Evolutionary conservation across 1,140 invertebrate species (phyloP).

Genomic region (Phortica variegata): DNA sequence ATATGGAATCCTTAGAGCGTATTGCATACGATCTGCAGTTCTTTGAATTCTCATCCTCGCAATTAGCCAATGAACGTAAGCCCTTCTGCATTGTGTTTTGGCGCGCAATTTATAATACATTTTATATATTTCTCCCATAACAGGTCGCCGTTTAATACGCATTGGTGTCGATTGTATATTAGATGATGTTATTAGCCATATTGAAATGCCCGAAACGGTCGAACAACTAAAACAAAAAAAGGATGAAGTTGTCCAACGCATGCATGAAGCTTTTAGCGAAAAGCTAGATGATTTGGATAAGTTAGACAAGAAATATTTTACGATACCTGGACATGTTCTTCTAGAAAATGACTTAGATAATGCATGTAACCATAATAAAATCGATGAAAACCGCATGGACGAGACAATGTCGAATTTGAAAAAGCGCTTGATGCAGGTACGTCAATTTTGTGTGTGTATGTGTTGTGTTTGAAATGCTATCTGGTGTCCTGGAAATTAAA

Average conservation of each 20-base stretch:
- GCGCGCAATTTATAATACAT: too few species aligned
- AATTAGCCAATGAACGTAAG: constrained; percentile 37
- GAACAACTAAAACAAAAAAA: constrained; percentile 14
- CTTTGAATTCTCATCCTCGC: constrained; percentile 37
- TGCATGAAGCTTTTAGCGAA: constrained; percentile 13
- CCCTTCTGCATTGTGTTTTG: too few species aligned
- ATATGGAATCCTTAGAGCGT: too few species aligned
- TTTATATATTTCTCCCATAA: too few species aligned
- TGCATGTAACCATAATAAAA: too few species aligned
- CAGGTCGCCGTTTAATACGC: constrained; percentile 22
- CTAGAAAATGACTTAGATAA: constrained; percentile 26
- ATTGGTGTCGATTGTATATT: constrained; percentile 16
- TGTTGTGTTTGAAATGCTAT: too few species aligned
- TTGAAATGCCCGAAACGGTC: constrained; percentile 25
- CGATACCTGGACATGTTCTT: constrained; percentile 36
- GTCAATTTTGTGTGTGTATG: too few species aligned
- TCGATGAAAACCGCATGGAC: too few species aligned
- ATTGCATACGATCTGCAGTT: constrained; percentile 31
- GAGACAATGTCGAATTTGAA: too few species aligned
- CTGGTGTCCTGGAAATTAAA: too few species aligned
- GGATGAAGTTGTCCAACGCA: constrained; percentile 10
- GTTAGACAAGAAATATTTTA: constrained; percentile 29
- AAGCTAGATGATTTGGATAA: constrained; percentile 13
- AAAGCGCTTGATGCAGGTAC: too few species aligned
- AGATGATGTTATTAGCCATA: constrained; percentile 19